A percentile compares a stretch with the other conserved stretches of the same genome.
phyloP scores from a whole-genome alignment of 1,140 invertebrate species.

The Pogonus chalceus region DNA sequence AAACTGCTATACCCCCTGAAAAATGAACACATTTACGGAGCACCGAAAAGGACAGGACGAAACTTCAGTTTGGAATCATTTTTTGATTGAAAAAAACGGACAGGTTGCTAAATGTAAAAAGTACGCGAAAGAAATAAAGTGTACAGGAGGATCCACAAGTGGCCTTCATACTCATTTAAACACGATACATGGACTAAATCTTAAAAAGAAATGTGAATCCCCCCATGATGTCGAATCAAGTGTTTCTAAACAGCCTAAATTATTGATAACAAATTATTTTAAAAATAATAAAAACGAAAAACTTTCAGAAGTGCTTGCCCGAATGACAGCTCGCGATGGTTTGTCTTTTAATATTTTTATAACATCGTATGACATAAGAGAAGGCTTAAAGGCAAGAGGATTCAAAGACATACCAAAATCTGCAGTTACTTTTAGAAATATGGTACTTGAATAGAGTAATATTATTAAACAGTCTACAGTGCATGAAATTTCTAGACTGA shows the following conservation, averaged over 20 bases:
- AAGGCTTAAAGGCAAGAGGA: slow-evolving; percentile 10
- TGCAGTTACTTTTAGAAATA: not conserved
- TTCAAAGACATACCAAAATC: slow-evolving; percentile 11
- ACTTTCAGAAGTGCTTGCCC: no score
- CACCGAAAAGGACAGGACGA: slow-evolving; percentile 12
- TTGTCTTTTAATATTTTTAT: no score
- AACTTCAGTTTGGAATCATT: slow-evolving; percentile 16
- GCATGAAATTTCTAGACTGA: slow-evolving; percentile 12
- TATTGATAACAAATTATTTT: slow-evolving; percentile 10
- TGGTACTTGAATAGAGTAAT: slow-evolving; percentile 14
- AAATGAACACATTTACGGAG: slow-evolving; percentile 13
- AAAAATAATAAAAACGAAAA: slow-evolving; percentile 13
- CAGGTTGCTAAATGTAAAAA: slow-evolving; percentile 10
- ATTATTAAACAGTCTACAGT: no score
- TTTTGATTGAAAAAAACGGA: slow-evolving; percentile 9
- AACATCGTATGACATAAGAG: slow-evolving; percentile 12
- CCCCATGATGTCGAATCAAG: no score
- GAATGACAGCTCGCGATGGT: slow-evolving; percentile 13
- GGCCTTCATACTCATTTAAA: no score
- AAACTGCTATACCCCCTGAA: slow-evolving; percentile 12
- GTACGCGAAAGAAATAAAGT: slow-evolving; percentile 11
- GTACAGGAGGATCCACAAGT: no score
- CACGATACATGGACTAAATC: no score
- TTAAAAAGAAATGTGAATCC: no score
- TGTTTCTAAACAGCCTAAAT: slow-evolving; percentile 11